Conservation (phyloP, 2,888 invertebrate species). For the Phyllotreta striolata region DNA sequence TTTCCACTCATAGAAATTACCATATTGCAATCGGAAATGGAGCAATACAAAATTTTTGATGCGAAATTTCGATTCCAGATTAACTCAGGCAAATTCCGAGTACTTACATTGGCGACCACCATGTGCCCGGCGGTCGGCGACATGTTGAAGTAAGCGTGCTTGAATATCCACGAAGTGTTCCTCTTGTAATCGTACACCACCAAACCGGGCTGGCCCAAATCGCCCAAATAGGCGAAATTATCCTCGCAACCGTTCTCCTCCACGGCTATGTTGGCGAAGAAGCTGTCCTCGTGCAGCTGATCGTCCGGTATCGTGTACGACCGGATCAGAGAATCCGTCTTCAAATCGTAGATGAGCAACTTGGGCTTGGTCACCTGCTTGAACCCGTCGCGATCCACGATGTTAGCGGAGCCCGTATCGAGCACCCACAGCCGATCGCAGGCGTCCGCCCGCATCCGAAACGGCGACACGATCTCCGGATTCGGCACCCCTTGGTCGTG, state of each 20-base stretch:
- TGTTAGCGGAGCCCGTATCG: slow-evolving; percentile 75
- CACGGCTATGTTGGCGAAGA: slow-evolving; percentile 79
- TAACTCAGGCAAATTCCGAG: too few species aligned
- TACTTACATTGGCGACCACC: slow-evolving; percentile 70
- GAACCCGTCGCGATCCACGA: slow-evolving; percentile 62
- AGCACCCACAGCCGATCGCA: slow-evolving; percentile 83
- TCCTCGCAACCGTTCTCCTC: slow-evolving; percentile 77
- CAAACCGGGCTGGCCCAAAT: slow-evolving; percentile 73
- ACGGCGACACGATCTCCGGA: slow-evolving; percentile 74
- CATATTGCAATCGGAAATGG: too few species aligned
- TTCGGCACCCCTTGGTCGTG: slow-evolving; percentile 64
- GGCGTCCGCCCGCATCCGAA: slow-evolving; percentile 75
- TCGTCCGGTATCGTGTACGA: slow-evolving; percentile 69
- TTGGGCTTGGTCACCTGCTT: slow-evolving; percentile 62
- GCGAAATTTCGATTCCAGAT: too few species aligned
- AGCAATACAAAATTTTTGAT: too few species aligned
- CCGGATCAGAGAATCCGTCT: slow-evolving; percentile 73
- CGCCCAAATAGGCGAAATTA: slow-evolving; percentile 76
- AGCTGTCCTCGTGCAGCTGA: slow-evolving; percentile 68
- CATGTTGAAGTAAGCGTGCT: slow-evolving; percentile 59
- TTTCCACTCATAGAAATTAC: too few species aligned
- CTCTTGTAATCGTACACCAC: slow-evolving; percentile 80
- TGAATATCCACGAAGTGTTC: slow-evolving; percentile 76
- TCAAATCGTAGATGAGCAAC: slow-evolving; percentile 76
- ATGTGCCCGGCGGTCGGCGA: slow-evolving; percentile 75